Conservation (phyloP, 2,888 invertebrate species). For the Antheraea assamensis region DNA sequence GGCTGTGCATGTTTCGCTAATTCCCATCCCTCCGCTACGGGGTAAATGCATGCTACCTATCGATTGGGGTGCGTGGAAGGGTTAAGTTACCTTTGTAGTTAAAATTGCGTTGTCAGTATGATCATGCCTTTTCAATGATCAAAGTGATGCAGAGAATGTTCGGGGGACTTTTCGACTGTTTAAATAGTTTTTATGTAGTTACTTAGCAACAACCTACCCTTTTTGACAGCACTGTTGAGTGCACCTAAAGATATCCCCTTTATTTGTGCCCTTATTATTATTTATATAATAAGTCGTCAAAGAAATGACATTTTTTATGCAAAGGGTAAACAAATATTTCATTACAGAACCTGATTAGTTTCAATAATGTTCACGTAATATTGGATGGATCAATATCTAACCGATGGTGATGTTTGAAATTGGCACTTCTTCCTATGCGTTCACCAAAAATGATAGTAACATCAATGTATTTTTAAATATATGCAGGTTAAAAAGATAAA, state of each 20-base stretch:
- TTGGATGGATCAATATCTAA: too few relatives aligned
- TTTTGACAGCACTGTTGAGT: background rate
- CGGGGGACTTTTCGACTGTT: conserved; percentile 15
- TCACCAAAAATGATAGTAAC: too few relatives aligned
- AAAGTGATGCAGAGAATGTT: conserved; percentile 35
- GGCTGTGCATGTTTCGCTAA: conserved; percentile 72
- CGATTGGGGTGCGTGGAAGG: conserved; percentile 61
- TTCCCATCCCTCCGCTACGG: conserved; percentile 51
- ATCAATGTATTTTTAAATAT: too few relatives aligned
- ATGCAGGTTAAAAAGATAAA: too few relatives aligned
- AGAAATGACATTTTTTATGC: too few relatives aligned
- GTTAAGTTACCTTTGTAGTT: conserved; percentile 60
- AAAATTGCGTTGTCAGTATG: conserved; percentile 54
- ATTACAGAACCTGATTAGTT: too few relatives aligned
- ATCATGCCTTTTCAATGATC: conserved; percentile 54
- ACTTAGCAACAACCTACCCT: background rate
- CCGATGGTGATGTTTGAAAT: too few relatives aligned
- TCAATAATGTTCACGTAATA: too few relatives aligned
- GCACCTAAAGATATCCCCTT: background rate
- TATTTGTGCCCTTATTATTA: background rate
- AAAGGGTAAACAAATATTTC: too few relatives aligned
- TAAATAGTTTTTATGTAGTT: conserved; percentile 18
- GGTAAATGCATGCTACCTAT: conserved; percentile 57
- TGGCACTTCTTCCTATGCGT: too few relatives aligned
- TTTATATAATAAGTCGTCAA: too few relatives aligned